Evolutionary conservation across 2,113 vertebrate species (phyloP).

Genomic region (Cottus gobio): DNA sequence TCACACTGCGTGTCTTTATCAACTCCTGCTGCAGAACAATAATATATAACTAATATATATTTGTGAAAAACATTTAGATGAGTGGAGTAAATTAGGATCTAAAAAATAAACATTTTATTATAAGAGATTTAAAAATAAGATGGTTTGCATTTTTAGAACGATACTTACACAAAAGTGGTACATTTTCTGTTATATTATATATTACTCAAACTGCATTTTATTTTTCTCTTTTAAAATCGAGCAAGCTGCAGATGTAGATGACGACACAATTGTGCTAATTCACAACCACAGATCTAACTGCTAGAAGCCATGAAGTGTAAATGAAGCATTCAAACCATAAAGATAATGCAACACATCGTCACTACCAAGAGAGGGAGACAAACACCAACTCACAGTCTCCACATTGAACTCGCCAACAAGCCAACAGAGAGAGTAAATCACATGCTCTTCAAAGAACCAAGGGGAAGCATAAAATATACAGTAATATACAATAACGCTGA

Average conservation of each 20-base stretch:
- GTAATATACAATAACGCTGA: no score
- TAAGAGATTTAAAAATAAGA: not conserved
- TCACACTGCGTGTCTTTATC: not conserved
- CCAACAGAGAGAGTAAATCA: not conserved
- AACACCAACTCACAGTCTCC: not conserved
- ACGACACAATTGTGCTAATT: not conserved
- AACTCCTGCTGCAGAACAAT: not conserved
- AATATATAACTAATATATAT: not conserved
- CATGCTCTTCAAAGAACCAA: not conserved
- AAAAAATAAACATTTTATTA: not conserved
- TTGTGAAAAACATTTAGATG: not conserved
- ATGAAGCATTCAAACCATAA: not conserved
- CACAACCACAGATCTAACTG: not conserved
- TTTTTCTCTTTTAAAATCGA: not conserved
- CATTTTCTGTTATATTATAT: not conserved
- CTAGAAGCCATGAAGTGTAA: not conserved
- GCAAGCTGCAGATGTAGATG: not conserved
- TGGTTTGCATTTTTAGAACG: not conserved
- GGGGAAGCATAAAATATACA: not conserved
- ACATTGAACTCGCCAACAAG: not conserved
- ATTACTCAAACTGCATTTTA: not conserved
- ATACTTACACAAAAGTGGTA: not conserved
- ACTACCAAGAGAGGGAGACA: slow-evolving; percentile 41
- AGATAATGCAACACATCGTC: not conserved
- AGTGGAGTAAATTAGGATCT: not conserved